Evolutionary conservation across 1,140 invertebrate genomes (phyloP).

Genomic region (Sminthurinus signatus): DNA sequence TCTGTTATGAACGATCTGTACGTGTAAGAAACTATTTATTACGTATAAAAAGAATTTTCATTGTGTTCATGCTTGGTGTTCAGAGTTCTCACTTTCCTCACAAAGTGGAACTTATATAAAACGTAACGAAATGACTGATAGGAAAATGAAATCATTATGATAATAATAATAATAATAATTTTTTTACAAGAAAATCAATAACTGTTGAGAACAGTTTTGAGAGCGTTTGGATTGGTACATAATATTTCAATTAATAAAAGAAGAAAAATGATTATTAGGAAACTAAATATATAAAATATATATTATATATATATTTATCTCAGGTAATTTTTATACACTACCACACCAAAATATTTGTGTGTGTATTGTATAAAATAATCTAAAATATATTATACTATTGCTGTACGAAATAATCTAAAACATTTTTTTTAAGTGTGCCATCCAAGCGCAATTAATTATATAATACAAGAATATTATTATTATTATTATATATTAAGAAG

Average conservation of each 20-base stretch:
- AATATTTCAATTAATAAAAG: background rate
- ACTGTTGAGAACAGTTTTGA: background rate
- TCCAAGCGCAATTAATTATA: constrained; percentile 7
- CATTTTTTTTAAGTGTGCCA: background rate
- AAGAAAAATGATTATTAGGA: too few relatives aligned
- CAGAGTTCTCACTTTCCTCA: background rate
- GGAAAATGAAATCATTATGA: too few relatives aligned
- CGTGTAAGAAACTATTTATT: too few relatives aligned
- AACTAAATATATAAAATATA: too few relatives aligned
- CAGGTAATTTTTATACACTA: too few relatives aligned
- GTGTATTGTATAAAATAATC: background rate
- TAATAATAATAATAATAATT: too few relatives aligned
- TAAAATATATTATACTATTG: background rate
- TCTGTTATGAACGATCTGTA: too few relatives aligned
- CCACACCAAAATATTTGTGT: too few relatives aligned
- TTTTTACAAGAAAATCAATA: constrained; percentile 5
- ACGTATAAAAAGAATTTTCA: too few relatives aligned
- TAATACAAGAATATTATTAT: background rate
- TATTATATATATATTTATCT: too few relatives aligned
- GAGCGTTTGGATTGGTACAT: constrained; percentile 3
- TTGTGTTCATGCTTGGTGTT: constrained; percentile 10
- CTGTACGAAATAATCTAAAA: background rate
- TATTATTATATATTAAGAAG: constrained; percentile 6
- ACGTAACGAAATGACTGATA: constrained; percentile 14
- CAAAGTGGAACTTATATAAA: background rate